Evolutionary conservation across 35 echinoderm and acorn worm genomes (phyloP), one percentile per base, ranked within the genome.

Genomic region (Apostichopus japonicus): DNA sequence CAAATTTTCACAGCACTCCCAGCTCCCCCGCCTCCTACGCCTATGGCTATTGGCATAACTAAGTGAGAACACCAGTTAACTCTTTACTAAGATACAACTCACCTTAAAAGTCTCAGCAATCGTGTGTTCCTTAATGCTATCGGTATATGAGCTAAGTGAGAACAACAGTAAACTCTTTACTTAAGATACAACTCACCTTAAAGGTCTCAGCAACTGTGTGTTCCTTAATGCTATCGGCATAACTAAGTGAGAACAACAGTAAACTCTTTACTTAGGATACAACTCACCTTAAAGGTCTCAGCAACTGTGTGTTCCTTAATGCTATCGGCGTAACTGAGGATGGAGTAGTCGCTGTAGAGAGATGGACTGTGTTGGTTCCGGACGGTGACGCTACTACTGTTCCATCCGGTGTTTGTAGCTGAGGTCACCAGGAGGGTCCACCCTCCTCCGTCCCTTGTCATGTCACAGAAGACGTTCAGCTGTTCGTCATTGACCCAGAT

Each of bases 401-500:
- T 65, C 95, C 95, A 97, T 10, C 95, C 95, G 24, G 65, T 75
- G 14, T 62, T 65, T 4, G 90, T 90, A 24, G 91, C 93, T 9
- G 90, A 57, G 23, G 95, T 94, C n/a, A 97, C 78, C 4, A 97
- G 16, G 23, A 97, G 93, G 0, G 95, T 97, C 95, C 95, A 97
- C 5, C 95, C 95, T 11, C 95, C 95, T 0, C 95, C 93, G 71
- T 97, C 91, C 23, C 90, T 79, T 0, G 89, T 90, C 95, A 97
- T 97, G 65, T 97, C 95, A 56, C 95, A 97, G 86, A 93, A 97
- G 33, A 93, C 95, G 59, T 90, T 56, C 11, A 90, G 21, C 11
- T 62, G 58, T 23, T 21, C 27, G 0, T 51, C 63, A 0, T 87
- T 81, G 13, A 94, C 52, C 24, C 24, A 77, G 77, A 97, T 94